Evolutionary conservation across 1,140 invertebrate species (phyloP).

Genomic region (Lepidotrigona ventralis): DNA sequence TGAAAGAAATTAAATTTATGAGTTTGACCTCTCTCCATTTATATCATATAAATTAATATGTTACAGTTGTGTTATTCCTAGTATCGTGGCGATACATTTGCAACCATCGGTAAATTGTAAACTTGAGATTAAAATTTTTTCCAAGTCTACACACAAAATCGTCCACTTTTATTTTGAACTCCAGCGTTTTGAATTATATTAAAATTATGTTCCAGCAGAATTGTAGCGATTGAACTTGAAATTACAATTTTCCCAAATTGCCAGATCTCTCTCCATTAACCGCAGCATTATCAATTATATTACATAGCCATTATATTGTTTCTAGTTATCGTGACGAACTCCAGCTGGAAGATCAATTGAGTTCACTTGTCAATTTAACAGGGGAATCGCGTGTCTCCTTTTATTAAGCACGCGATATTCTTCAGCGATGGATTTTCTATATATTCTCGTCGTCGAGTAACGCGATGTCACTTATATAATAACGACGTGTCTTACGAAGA

Average conservation of each 20-base stretch:
- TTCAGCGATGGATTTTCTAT: constrained; percentile 1
- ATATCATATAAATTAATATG: no score
- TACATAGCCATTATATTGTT: neutral
- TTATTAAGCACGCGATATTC: neutral
- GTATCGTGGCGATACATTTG: no score
- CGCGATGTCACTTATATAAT: constrained; percentile 24
- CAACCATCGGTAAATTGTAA: no score
- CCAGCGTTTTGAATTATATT: no score
- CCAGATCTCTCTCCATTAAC: neutral
- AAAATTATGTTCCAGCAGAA: no score
- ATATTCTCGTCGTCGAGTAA: neutral
- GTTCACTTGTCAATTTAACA: neutral
- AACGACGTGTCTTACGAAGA: constrained; percentile 28
- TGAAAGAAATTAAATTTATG: no score
- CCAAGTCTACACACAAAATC: no score
- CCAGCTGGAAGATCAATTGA: neutral
- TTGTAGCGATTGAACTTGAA: no score
- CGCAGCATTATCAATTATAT: neutral
- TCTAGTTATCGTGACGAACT: neutral
- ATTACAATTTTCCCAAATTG: no score
- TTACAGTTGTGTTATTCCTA: no score
- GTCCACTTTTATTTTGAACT: neutral
- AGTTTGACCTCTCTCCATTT: no score
- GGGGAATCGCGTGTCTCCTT: neutral
- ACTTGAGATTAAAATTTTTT: no score